Conservation (phyloP, 2,797 vertebrate species). For the Hypotaenidia philippensis region DNA sequence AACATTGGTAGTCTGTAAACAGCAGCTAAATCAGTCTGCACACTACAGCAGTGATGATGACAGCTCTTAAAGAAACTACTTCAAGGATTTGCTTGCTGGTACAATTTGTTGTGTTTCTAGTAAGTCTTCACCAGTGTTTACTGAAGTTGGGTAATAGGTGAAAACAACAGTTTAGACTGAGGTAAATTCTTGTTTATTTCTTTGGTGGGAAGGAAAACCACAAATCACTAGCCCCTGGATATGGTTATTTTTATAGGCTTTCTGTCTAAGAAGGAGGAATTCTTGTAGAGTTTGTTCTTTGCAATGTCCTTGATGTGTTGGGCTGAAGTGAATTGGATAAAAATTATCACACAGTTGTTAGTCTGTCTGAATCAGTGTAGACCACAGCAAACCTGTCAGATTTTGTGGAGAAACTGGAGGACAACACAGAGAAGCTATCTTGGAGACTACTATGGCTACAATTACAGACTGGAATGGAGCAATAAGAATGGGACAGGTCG, state of each 20-base stretch:
- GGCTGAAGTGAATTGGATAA: neutral
- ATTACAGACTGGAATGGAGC: neutral
- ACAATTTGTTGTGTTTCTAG: neutral
- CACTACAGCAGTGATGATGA: neutral
- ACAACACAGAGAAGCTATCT: neutral
- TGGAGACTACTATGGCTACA: neutral
- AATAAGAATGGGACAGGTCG: neutral
- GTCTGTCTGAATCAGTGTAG: neutral
- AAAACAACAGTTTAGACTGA: neutral
- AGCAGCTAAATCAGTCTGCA: neutral
- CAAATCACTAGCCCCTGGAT: neutral
- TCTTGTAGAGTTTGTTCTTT: neutral
- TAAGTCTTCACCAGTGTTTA: neutral
- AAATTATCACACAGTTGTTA: neutral
- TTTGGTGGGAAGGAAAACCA: neutral
- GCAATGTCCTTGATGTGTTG: neutral
- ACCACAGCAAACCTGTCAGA: neutral
- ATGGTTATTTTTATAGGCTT: neutral
- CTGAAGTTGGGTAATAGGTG: neutral
- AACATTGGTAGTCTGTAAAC: neutral
- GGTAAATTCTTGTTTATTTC: neutral
- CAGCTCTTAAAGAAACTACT: neutral
- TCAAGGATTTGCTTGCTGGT: neutral
- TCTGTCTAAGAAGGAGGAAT: neutral
- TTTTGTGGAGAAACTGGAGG: neutral